phyloP scores from a whole-genome alignment of 2,888 invertebrate species.

The Athalia circularis region DNA sequence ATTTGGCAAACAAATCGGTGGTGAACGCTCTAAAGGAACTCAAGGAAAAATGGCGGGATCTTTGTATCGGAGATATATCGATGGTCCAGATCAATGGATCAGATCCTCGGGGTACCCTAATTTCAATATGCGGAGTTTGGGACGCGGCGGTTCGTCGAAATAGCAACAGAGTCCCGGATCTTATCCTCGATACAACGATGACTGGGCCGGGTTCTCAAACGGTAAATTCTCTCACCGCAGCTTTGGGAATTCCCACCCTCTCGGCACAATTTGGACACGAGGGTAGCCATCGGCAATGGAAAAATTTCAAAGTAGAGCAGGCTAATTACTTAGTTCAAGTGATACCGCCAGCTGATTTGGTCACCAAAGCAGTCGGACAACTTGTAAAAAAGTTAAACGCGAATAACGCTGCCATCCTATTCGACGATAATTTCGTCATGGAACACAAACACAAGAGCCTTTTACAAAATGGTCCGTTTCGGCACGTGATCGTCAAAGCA shows the following conservation, averaged over 20 bases:
- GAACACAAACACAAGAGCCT: conserved; percentile 95
- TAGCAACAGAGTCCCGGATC: conserved; percentile 82
- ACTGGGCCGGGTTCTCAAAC: conserved; percentile 89
- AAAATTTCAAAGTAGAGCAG: conserved; percentile 82
- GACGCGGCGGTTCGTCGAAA: conserved; percentile 71
- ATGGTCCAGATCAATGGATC: conserved; percentile 60
- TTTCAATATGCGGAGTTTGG: conserved; percentile 65
- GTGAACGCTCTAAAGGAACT: conserved; percentile 61
- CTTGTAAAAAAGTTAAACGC: conserved; percentile 90
- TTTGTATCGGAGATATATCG: conserved; percentile 61
- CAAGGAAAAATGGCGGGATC: conserved; percentile 58
- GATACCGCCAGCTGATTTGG: conserved; percentile 89
- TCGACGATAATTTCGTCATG: conserved; percentile 92
- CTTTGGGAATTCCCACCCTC: conserved; percentile 87
- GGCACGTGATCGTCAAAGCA: conserved; percentile 88
- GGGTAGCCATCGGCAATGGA: conserved; percentile 90
- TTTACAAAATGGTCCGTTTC: conserved; percentile 91
- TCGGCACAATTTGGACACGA: conserved; percentile 90
- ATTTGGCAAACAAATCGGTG: conserved; percentile 66
- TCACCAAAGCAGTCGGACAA: conserved; percentile 88
- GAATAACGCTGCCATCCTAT: conserved; percentile 90
- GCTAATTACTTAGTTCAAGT: conserved; percentile 87
- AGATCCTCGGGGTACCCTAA: conserved; percentile 60
- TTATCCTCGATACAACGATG: conserved; percentile 89
- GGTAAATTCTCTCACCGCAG: conserved; percentile 88